A percentile compares a stretch with the other conserved stretches of the same genome.
Evolutionary conservation across 2,888 invertebrate species (phyloP).

Genomic region (Papilio demoleus): DNA sequence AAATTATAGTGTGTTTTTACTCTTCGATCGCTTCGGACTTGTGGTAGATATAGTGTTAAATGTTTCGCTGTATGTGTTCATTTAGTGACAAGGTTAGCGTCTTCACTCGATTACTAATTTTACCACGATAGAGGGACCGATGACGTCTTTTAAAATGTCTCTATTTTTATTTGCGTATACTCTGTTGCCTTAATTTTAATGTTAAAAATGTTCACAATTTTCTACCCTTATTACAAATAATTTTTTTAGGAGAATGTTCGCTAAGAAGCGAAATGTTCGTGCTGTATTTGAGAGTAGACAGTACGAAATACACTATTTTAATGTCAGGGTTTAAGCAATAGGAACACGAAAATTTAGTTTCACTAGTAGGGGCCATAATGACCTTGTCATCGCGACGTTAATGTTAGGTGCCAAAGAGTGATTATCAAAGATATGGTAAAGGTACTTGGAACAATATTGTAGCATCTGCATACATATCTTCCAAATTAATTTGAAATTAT

Average conservation of each 20-base stretch:
- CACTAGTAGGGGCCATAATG: constrained; percentile 61
- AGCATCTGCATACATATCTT: constrained; percentile 75
- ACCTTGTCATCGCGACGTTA: constrained; percentile 64
- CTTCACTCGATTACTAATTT: constrained; percentile 63
- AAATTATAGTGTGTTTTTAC: constrained; percentile 64
- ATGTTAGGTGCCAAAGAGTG: constrained; percentile 82
- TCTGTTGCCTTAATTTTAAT: constrained; percentile 68
- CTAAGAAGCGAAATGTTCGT: constrained; percentile 20
- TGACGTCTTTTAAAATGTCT: constrained; percentile 55
- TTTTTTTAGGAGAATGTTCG: constrained; percentile 20
- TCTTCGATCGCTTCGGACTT: constrained; percentile 73
- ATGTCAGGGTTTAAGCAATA: constrained; percentile 62
- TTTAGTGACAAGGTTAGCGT: constrained; percentile 73
- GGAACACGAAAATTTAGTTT: constrained; percentile 52
- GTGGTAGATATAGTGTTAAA: constrained; percentile 74
- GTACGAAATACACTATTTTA: constrained; percentile 42
- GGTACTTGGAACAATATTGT: constrained; percentile 71
- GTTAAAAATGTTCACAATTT: constrained; percentile 56
- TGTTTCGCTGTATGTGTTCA: constrained; percentile 81
- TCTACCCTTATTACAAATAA: constrained; percentile 28
- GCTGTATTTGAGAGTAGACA: constrained; percentile 36
- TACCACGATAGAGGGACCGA: constrained; percentile 69
- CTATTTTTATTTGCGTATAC: constrained; percentile 67
- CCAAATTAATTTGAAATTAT: constrained; percentile 75
- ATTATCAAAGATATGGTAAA: constrained; percentile 76